Percentiles rank a stretch among this genome's conserved stretches.
Conservation (phyloP, 2,797 vertebrate species). For the Enteromius radiatus region DNA sequence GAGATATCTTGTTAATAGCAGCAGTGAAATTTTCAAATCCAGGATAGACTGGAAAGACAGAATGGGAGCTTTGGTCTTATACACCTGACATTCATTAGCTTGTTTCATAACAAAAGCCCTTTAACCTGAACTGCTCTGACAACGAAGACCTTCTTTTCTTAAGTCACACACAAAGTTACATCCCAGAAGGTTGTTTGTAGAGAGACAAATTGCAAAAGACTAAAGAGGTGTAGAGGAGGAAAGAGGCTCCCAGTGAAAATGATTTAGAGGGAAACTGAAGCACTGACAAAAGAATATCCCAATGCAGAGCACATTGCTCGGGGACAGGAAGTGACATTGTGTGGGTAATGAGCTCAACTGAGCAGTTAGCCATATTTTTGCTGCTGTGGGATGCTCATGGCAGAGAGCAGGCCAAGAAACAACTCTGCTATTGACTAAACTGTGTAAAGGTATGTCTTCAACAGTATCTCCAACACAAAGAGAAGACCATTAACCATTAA, state of each 20-base stretch:
- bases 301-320: slow-evolving; percentile 1
- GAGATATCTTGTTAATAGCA: slow-evolving; percentile 49
- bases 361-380: slow-evolving; percentile 21
- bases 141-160: slow-evolving; percentile 20
- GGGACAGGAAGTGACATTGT: slow-evolving; percentile 19
- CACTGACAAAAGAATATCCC: slow-evolving; percentile 34
- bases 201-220: slow-evolving; percentile 27
- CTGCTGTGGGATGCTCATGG: slow-evolving; percentile 1
- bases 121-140: slow-evolving; percentile 15
- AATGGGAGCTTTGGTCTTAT: slow-evolving; percentile 19
- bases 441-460: not conserved
- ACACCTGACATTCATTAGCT: slow-evolving; percentile 38
- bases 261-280: slow-evolving; percentile 24
- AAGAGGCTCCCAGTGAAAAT: slow-evolving; percentile 37
- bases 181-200: slow-evolving; percentile 10
- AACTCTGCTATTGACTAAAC: not conserved
- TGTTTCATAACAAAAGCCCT: slow-evolving; percentile 42
- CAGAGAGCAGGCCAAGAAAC: slow-evolving; percentile 12
- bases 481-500: not conserved
- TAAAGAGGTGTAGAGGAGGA: slow-evolving; percentile 33
- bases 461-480: not conserved
- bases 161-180: slow-evolving; percentile 25
- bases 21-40: slow-evolving; percentile 45
- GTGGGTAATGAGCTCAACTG: slow-evolving; percentile 26
- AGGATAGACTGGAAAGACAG: slow-evolving; percentile 14